Conservation (phyloP, 2,797 vertebrate species). For the Lemur catta region DNA sequence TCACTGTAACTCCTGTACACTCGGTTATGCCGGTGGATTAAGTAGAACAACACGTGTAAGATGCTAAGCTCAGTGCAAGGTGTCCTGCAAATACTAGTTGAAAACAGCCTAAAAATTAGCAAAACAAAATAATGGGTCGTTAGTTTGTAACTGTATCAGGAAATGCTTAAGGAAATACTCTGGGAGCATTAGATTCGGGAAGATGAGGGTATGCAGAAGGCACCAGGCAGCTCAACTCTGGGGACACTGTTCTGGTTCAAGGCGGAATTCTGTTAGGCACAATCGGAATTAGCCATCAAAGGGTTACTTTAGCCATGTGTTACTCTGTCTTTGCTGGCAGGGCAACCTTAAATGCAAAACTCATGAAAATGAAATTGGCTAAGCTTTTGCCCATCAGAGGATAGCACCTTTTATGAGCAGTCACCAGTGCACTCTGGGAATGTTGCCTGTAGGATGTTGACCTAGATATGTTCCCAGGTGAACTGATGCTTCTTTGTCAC, state of each 20-base stretch:
- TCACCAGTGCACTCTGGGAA: constrained; percentile 77
- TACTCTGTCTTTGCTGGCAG: neutral
- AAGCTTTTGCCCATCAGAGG: constrained; percentile 74
- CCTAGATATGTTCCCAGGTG: constrained; percentile 77
- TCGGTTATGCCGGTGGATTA: neutral
- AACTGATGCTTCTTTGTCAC: constrained; percentile 79
- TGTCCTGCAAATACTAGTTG: neutral
- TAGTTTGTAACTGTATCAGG: neutral
- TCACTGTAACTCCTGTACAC: neutral
- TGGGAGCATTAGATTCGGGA: neutral
- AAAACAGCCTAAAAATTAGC: neutral
- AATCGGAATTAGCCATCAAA: neutral
- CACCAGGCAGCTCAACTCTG: neutral
- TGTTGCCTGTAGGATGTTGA: constrained; percentile 76
- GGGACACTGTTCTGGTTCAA: neutral
- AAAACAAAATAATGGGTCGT: neutral
- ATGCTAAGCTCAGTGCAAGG: neutral
- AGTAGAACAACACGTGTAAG: neutral
- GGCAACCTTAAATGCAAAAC: constrained; percentile 45
- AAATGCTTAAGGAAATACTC: neutral
- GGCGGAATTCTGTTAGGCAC: neutral
- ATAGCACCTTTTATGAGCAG: constrained; percentile 77
- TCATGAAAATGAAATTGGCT: constrained; percentile 76
- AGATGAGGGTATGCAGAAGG: neutral
- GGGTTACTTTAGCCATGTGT: neutral